Percentiles rank a stretch among this genome's conserved stretches.
Conservation (phyloP, 2,113 vertebrate species). For the Nothocercus julius region DNA sequence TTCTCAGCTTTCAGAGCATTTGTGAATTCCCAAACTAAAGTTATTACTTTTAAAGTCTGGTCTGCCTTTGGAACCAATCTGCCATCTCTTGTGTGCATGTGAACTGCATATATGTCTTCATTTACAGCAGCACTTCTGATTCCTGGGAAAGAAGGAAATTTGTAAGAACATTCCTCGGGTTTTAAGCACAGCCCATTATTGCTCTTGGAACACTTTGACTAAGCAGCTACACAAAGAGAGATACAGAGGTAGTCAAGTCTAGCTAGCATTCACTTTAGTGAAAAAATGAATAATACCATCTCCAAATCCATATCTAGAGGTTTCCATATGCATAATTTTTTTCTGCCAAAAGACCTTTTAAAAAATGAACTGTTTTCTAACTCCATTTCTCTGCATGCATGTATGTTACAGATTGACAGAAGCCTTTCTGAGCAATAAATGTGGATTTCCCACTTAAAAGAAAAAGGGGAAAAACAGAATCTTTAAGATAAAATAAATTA, state of each 20-base stretch:
- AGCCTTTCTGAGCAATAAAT: not conserved
- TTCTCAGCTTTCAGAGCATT: not conserved
- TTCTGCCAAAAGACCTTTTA: not conserved
- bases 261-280: not conserved
- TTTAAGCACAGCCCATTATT: slow-evolving; percentile 31
- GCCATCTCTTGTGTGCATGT: not conserved
- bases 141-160: slow-evolving; percentile 25
- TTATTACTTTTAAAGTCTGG: not conserved
- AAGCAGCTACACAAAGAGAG: not conserved
- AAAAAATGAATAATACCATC: not conserved
- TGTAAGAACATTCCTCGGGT: slow-evolving; percentile 39
- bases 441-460: not conserved
- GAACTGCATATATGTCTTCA: not conserved
- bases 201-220: slow-evolving; percentile 28
- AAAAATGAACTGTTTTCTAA: not conserved
- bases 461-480: not conserved
- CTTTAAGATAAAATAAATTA: not conserved
- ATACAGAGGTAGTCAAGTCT: not conserved
- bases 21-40: not conserved
- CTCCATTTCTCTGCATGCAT: not conserved
- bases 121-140: not conserved
- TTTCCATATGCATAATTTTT: not conserved
- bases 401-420: not conserved
- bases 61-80: not conserved
- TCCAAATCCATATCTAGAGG: not conserved